Evolutionary conservation across 2,113 vertebrate genomes (phyloP).

Genomic region (Leptobrachium leishanense): DNA sequence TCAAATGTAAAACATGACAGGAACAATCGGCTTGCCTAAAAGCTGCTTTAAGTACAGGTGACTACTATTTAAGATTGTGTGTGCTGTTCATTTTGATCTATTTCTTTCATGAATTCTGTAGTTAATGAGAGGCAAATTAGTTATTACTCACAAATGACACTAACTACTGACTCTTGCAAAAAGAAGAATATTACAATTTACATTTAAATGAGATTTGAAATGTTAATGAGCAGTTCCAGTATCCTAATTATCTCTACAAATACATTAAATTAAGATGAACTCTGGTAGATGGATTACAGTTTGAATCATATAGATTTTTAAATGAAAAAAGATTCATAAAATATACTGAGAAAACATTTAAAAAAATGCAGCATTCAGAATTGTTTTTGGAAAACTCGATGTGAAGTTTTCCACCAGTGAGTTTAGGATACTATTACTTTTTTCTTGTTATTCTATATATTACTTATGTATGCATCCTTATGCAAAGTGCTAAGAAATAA

Average conservation of each 20-base stretch:
- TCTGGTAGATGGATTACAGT: slow-evolving; percentile 63
- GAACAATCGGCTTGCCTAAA: background rate
- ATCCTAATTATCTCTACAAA: slow-evolving; percentile 78
- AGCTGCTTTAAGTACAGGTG: slow-evolving; percentile 37
- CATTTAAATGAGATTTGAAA: slow-evolving; percentile 84
- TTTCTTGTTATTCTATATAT: no score
- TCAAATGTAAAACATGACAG: slow-evolving; percentile 7
- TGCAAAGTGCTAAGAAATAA: no score
- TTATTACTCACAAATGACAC: slow-evolving; percentile 78
- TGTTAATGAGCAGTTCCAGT: slow-evolving; percentile 76
- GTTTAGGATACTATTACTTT: no score
- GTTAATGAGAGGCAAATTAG: slow-evolving; percentile 73
- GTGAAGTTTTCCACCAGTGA: no score
- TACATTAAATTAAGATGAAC: slow-evolving; percentile 72
- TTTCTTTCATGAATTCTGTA: slow-evolving; percentile 62
- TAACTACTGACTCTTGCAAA: slow-evolving; percentile 71
- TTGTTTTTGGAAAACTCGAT: background rate
- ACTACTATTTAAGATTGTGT: slow-evolving; percentile 57
- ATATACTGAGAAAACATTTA: background rate
- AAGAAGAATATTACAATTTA: slow-evolving; percentile 81
- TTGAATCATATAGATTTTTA: slow-evolving; percentile 48
- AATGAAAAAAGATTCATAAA: slow-evolving; percentile 34
- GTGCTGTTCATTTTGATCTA: slow-evolving; percentile 64
- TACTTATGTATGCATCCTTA: no score
- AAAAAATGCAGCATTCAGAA: background rate